Conservation (phyloP, 2,113 vertebrate species). For the Pionites leucogaster region DNA sequence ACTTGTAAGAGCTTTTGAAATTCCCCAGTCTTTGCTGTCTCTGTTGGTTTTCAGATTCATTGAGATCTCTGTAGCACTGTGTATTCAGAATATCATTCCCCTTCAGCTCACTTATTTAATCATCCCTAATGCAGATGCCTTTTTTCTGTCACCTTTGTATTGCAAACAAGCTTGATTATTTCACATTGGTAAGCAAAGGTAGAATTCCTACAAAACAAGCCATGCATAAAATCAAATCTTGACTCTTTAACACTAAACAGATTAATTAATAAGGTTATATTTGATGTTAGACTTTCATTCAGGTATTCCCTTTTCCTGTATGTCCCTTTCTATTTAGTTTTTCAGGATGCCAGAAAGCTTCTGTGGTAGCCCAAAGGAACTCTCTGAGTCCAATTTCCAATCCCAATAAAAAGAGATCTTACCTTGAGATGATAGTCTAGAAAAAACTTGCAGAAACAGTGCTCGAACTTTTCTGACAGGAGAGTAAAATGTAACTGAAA, state of each 20-base stretch:
- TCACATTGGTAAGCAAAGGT: background rate
- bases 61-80: background rate
- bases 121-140: background rate
- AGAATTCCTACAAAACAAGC: background rate
- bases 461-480: background rate
- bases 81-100: background rate
- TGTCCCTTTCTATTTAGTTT: background rate
- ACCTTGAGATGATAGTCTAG: background rate
- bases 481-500: constrained; percentile 19
- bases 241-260: background rate
- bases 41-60: background rate
- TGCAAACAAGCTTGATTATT: background rate
- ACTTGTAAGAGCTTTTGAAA: background rate
- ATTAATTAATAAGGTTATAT: background rate
- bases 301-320: background rate
- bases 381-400: background rate
- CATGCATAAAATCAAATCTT: background rate
- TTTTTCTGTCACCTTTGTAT: background rate
- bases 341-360: background rate
- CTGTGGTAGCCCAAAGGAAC: background rate
- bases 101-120: background rate
- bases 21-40: background rate
- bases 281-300: background rate
- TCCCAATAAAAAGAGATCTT: background rate
- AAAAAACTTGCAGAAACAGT: background rate